Base-by-base conservation (phyloP, 2,888 invertebrate genomes). In the Andrena camellia region DNA sequence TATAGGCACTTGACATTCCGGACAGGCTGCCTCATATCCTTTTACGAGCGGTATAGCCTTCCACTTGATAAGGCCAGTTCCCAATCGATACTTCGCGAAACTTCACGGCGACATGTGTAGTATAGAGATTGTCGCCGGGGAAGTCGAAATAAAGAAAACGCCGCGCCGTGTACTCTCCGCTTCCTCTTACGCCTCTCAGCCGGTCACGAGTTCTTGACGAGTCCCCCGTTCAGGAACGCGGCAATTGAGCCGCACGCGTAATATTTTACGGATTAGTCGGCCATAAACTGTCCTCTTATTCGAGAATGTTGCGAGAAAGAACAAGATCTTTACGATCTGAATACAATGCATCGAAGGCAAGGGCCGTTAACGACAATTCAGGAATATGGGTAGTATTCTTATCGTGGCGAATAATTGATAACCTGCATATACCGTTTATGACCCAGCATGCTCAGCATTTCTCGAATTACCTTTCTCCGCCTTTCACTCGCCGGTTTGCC, bases 31-130 rank as follows among this genome's bases (percentile, higher is more conserved):
- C 84, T 91, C 89, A 83, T 91, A 90, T 91, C 87, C 86, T 90
- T 90, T 91, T 91, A 91, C 87, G 90, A 90, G 72, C 78, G 31
- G 59, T 71, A 73, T 73, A 76, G 78, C 72, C 79, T 75, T 81
- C 84, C 77, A 77, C 84, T 89, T 88, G 89, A 90, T 90, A 91
- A 90, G 86, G 62, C 78, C 82, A 89, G 81, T 89, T 89, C 86
- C 80, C 86, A 89, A 90, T 90, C 90, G 87, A 90, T 90, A 89
- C 80, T 86, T 86, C 31, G 52, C 68, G 63, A 68, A 85, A 85
- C 73, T 86, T 82, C n/a, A 33, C 42, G 2, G 31, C 79, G 75
- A 83, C 78, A 68, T 81, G 81, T 81, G 81, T 78, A 77, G 60
- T 23, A 57, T 8, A 54, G 13, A 54, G 64, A 74, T 78, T 33